Evolutionary conservation across 1,140 invertebrate genomes (phyloP).

Genomic region (Bombyx mandarina): DNA sequence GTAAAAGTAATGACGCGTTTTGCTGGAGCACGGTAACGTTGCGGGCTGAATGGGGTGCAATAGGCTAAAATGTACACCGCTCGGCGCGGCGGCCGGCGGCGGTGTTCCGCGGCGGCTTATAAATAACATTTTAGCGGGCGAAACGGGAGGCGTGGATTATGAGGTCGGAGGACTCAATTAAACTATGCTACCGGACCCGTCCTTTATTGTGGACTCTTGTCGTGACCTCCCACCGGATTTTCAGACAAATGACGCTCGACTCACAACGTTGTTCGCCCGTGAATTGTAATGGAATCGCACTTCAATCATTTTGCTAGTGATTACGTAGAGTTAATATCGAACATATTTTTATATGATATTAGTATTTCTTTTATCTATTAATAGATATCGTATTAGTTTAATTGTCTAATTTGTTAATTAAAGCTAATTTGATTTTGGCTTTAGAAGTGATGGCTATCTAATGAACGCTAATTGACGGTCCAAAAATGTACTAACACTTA

Average conservation of each 20-base stretch:
- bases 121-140: slow-evolving; percentile 59
- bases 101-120: slow-evolving; percentile 42
- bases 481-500: too few relatives aligned
- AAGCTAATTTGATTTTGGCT: too few relatives aligned
- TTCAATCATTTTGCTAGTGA: too few relatives aligned
- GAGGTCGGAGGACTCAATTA: slow-evolving; percentile 67
- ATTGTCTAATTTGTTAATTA: too few relatives aligned
- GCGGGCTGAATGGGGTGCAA: slow-evolving; percentile 19
- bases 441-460: too few relatives aligned
- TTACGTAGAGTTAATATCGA: too few relatives aligned
- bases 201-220: slow-evolving; percentile 57
- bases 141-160: slow-evolving; percentile 49
- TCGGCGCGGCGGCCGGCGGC: slow-evolving; percentile 28
- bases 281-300: too few relatives aligned
- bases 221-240: slow-evolving; percentile 52
- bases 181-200: slow-evolving; percentile 55
- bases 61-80: slow-evolving; percentile 15
- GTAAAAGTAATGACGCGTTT: slow-evolving; percentile 30
- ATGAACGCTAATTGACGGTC: too few relatives aligned
- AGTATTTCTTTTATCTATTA: too few relatives aligned
- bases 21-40: slow-evolving; percentile 15
- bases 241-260: slow-evolving; percentile 55
- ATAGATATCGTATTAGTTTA: too few relatives aligned
- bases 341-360: too few relatives aligned
- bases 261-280: slow-evolving; percentile 12